Base-by-base conservation (phyloP, 2,113 vertebrate genomes). In the Fregata magnificens region DNA sequence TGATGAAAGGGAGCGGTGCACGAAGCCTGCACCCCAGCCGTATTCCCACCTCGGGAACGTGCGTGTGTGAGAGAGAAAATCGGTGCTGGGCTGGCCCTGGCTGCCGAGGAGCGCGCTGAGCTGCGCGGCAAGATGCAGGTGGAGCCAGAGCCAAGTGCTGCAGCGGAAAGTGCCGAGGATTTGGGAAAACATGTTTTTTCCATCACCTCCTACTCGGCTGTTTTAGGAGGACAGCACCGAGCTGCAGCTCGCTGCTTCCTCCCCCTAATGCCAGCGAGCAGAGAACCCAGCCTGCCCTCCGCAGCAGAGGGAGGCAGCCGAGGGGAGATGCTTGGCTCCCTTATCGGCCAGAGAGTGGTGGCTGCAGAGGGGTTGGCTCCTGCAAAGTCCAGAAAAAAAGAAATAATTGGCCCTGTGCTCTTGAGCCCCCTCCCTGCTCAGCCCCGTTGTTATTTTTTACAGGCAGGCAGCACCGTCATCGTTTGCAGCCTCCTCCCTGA, bases 21-120 rank as follows among this genome's bases (percentile, higher is more conserved):
- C 0, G 62, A 1, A 25, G 4, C 9, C 7, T 1, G 52, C 9
- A 1, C 31, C 10, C 0, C 12, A 15, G 24, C 5, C 21, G 7
- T 7, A 2, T 19, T 47, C 62, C 44, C 50, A 21, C 58, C 40
- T 1, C 0, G 42, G 66, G 42, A 38, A 7, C 4, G 1, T 4
- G n/a, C 5, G 10, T 10, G 36, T 13, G 42, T 0, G 17, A 6
- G 44, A 10, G 25, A 4, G 56, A 20, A 21, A 11, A 20, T 2
- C 5, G 0, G 83, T 1, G 15, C 59, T 2, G 65, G 62, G 62
- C 47, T 1, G 0, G 6, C 2, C 14, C 38, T 3, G 44, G 21
- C 52, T 73, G 49, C 66, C 5, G 2, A 36, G 55, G 50, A 36
- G 25, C 11, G 19, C 2, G 47, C 73, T 14, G 73, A 21, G 89